phyloP scores from a whole-genome alignment of 1,140 invertebrate genomes.

The Ostrea denselamellosa region DNA sequence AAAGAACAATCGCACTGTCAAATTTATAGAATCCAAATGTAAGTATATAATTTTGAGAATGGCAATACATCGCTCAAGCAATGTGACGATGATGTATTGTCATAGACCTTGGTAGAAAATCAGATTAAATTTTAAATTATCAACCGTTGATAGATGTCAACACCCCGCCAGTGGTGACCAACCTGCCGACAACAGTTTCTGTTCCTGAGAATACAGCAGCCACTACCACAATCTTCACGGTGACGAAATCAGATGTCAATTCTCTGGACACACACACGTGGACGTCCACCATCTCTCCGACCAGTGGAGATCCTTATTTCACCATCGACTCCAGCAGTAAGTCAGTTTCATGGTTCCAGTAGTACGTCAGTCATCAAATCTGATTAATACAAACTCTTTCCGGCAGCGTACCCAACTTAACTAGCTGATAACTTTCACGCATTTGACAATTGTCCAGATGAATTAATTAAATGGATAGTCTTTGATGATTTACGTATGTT shows the following conservation, averaged over 20 bases:
- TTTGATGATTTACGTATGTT: too few species aligned
- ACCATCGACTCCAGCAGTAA: conserved; percentile 32
- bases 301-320: conserved; percentile 42
- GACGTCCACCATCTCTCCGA: conserved; percentile 38
- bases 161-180: conserved; percentile 41
- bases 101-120: too few species aligned
- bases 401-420: too few species aligned
- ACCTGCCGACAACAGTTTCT: conserved; percentile 47
- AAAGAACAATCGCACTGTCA: too few species aligned
- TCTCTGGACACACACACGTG: conserved; percentile 41
- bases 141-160: conserved; percentile 41
- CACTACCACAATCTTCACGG: conserved; percentile 37
- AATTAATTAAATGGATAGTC: too few species aligned
- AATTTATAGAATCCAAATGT: too few species aligned
- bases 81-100: too few species aligned
- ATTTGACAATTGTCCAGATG: too few species aligned
- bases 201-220: conserved; percentile 48
- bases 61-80: too few species aligned
- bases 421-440: too few species aligned
- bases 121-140: neutral
- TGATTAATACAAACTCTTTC: too few species aligned
- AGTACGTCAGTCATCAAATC: neutral
- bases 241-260: conserved; percentile 45
- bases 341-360: neutral
- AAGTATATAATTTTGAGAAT: too few species aligned